Conservation (phyloP, 2,797 vertebrate genomes). For the Pipistrellus kuhlii region DNA sequence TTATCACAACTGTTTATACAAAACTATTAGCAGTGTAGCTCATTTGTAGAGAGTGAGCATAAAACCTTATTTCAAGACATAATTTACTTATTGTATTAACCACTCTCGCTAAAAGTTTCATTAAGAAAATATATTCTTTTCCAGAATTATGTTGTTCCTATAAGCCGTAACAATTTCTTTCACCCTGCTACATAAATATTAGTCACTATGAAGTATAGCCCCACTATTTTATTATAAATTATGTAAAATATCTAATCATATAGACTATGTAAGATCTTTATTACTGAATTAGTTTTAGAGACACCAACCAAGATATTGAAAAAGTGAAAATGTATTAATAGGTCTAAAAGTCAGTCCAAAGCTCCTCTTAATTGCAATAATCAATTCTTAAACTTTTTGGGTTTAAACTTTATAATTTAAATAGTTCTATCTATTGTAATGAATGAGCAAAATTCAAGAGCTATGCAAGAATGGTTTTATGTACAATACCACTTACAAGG, state of each 20-base stretch:
- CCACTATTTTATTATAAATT: neutral
- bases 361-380: neutral
- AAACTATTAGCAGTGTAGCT: neutral
- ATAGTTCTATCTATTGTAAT: conserved; percentile 31
- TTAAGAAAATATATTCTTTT: neutral
- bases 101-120: neutral
- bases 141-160: neutral
- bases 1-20: neutral
- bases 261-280: neutral
- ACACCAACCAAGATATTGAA: neutral
- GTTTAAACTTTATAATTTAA: conserved; percentile 9
- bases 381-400: neutral
- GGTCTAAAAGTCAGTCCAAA: neutral
- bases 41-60: neutral
- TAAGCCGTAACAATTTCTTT: neutral
- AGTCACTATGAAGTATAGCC: neutral
- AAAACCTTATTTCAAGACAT: neutral
- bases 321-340: neutral
- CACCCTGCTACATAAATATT: neutral
- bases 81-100: neutral
- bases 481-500: neutral
- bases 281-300: conserved; percentile 16
- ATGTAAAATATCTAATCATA: conserved; percentile 14
- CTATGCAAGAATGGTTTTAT: neutral
- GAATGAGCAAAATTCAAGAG: conserved; percentile 12